phyloP scores from a whole-genome alignment of 2,797 vertebrate species.

The Rhinoraja longicauda region DNA sequence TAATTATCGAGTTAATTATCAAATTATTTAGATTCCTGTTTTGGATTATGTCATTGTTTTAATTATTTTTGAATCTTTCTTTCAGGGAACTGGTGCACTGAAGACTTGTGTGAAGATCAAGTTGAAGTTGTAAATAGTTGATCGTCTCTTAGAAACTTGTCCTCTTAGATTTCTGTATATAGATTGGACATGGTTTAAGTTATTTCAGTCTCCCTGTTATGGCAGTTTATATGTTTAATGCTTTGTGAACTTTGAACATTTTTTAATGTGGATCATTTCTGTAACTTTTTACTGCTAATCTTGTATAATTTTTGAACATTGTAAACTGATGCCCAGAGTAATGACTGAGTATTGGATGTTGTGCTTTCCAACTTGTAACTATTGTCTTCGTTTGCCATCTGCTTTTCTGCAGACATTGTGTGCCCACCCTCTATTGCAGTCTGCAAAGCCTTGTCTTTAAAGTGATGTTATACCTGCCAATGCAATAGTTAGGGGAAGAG shows the following conservation, averaged over 20 bases:
- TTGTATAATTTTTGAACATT: conserved; percentile 7
- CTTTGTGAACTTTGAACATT: neutral
- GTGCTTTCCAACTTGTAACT: neutral
- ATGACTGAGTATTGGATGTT: neutral
- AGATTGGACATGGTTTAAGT: conserved; percentile 7
- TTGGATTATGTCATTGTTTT: neutral
- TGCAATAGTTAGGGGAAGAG: too few species aligned
- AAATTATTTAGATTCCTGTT: neutral
- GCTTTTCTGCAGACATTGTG: neutral
- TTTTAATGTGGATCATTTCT: neutral
- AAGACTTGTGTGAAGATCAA: neutral
- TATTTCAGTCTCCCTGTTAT: neutral
- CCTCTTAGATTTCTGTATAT: neutral
- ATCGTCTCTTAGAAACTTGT: neutral
- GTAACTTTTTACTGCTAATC: neutral
- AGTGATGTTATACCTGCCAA: too few species aligned
- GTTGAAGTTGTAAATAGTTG: conserved; percentile 20
- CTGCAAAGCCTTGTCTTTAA: too few species aligned
- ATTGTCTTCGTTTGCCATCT: neutral
- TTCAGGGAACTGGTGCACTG: neutral
- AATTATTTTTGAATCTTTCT: neutral
- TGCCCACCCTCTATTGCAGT: neutral
- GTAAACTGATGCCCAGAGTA: neutral
- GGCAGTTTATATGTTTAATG: neutral
- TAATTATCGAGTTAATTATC: conserved; percentile 41